phyloP scores from a whole-genome alignment of 2,888 invertebrate species.

The Oscheius myriophilus region DNA sequence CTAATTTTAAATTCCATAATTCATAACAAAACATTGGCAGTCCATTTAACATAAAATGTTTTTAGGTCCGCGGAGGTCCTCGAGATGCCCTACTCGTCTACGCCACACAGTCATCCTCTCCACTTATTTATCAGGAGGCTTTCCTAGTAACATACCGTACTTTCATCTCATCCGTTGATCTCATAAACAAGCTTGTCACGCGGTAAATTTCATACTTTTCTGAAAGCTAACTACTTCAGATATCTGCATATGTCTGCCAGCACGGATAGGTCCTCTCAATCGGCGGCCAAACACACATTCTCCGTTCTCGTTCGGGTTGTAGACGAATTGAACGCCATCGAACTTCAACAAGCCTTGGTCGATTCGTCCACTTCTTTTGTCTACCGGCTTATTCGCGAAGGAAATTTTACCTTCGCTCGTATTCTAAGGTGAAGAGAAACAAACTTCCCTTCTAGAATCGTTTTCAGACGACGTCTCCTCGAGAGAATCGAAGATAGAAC shows the following conservation, averaged over 20 bases:
- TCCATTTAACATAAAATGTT: not conserved
- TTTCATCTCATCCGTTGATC: slow-evolving; percentile 61
- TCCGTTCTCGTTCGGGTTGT: slow-evolving; percentile 91
- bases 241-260: slow-evolving; percentile 60
- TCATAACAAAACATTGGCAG: not conserved
- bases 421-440: slow-evolving; percentile 52
- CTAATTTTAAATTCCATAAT: not conserved
- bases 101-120: slow-evolving; percentile 80
- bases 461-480: slow-evolving; percentile 17
- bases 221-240: slow-evolving; percentile 37
- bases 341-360: slow-evolving; percentile 56
- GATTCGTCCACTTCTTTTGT: slow-evolving; percentile 85
- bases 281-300: slow-evolving; percentile 85
- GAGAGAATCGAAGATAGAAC: slow-evolving; percentile 32
- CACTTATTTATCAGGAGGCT: slow-evolving; percentile 91
- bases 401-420: slow-evolving; percentile 86
- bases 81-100: slow-evolving; percentile 93
- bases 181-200: slow-evolving; percentile 64
- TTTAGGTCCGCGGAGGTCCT: slow-evolving; percentile 86
- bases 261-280: slow-evolving; percentile 75
- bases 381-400: slow-evolving; percentile 88
- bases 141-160: slow-evolving; percentile 89
- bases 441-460: not conserved
- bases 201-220: slow-evolving; percentile 41
- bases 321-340: slow-evolving; percentile 80